Evolutionary conservation across 2,888 invertebrate species (phyloP), one percentile per base, ranked within the genome.

Genomic region (Teleogryllus oceanicus): DNA sequence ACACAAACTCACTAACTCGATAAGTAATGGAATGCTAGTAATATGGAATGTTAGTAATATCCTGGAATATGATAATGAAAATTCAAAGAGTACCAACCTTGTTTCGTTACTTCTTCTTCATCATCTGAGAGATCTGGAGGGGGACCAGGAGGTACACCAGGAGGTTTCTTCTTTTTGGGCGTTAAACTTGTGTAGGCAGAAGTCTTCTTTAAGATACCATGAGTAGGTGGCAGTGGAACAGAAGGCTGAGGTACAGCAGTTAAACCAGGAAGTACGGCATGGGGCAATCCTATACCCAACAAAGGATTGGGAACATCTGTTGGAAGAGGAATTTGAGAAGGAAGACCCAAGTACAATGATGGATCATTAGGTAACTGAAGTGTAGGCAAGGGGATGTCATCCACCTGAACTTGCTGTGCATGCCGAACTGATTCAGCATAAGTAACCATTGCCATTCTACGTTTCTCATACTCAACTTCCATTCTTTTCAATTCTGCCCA

Each of bases 391-490:
- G 98, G 98, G 87, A 98, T 98, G 87, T 98, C 97, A 87, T 98
- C 97, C 4, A 98, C 92, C 76, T 83, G 94, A 0, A 98, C 98
- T 84, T 96, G 94, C 86, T 98, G 97, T 0, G 98, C 98, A 87
- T 95, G 95, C 85, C 95, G 94, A 0, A 98, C 98, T 80, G 98
- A 96, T 86, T 98, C 98, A 87, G 93, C 98, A 86, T 96, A 97
- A 49, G 95, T 93, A 81, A 97, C 95, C 82, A 98, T 89, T 86
- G 95, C 94, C 82, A 94, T 91, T 83, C 96, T 89, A 83, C 95
- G 92, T 85, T 95, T 94, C 85, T 98, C 97, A 88, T 99, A 98
- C 83, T 98, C 98, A 83, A 93, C 91, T 87, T 98, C 95, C 85
- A 95, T 94, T 78, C 94, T 91, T 85, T 94, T 96, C n/a, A 98